phyloP scores from a whole-genome alignment of 64 coral and sea anemone species.

The Montipora foliosa region DNA sequence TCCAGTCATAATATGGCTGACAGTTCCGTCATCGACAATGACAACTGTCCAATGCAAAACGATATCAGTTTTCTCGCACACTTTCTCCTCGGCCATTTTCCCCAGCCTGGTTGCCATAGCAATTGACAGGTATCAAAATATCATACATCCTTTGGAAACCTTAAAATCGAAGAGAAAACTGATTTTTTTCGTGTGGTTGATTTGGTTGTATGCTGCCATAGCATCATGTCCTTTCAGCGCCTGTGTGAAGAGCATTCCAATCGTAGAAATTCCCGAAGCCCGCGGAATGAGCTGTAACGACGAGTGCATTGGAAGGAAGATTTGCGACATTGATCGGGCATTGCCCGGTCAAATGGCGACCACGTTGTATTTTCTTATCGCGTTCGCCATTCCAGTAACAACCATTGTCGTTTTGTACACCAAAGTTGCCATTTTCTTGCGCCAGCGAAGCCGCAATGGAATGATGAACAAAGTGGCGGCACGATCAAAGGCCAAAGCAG shows the following conservation, averaged over 20 bases:
- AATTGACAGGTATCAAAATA: constrained; percentile 58
- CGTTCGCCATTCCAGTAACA: constrained; percentile 45
- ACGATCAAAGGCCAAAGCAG: constrained; percentile 57
- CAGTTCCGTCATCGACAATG: neutral
- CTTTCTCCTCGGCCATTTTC: constrained; percentile 43
- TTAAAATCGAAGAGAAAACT: constrained; percentile 34
- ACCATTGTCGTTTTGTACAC: constrained; percentile 35
- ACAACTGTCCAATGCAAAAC: neutral
- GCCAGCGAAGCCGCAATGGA: neutral
- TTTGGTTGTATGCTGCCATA: constrained; percentile 42
- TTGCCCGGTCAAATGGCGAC: constrained; percentile 25
- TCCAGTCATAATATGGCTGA: neutral
- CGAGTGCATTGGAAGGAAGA: neutral
- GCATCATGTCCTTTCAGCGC: constrained; percentile 16
- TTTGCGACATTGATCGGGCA: constrained; percentile 44
- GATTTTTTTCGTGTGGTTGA: neutral
- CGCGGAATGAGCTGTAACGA: neutral
- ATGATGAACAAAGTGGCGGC: constrained; percentile 7
- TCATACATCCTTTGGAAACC: constrained; percentile 45
- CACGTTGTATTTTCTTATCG: constrained; percentile 68
- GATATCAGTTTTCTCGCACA: neutral
- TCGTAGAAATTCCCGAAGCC: constrained; percentile 47
- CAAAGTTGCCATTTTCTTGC: constrained; percentile 22
- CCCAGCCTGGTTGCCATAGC: constrained; percentile 46
- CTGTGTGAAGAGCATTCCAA: constrained; percentile 1